Conservation (phyloP, 2,797 vertebrate genomes). For the Taeniopygia guttata region DNA sequence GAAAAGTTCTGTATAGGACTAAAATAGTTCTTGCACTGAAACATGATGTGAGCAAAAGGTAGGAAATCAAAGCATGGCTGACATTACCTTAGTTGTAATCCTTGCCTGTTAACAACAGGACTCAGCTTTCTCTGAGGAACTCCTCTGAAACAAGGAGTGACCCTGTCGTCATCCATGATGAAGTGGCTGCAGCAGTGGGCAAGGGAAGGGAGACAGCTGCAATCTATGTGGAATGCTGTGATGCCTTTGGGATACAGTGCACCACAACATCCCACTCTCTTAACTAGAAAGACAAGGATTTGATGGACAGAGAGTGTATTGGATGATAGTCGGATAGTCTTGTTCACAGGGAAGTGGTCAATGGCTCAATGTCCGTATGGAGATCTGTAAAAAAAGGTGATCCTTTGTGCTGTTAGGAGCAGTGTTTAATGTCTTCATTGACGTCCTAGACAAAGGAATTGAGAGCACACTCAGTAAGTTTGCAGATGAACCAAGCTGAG, state of each 20-base stretch:
- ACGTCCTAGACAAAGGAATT: too few relatives aligned
- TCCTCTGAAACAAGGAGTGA: too few relatives aligned
- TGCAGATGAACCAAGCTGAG: background rate
- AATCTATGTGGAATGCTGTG: fast-evolving
- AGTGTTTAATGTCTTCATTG: background rate
- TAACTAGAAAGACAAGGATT: too few relatives aligned
- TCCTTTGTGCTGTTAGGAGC: background rate
- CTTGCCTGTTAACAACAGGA: background rate
- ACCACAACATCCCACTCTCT: too few relatives aligned
- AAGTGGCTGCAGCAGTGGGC: fast-evolving
- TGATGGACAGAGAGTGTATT: too few relatives aligned
- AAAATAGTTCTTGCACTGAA: background rate
- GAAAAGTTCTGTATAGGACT: background rate
- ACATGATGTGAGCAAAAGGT: background rate
- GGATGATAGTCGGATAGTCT: background rate
- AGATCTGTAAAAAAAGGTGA: too few relatives aligned
- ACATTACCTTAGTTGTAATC: background rate
- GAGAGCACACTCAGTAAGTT: fast-evolving
- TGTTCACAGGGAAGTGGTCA: background rate
- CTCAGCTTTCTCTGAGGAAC: background rate
- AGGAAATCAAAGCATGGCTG: background rate
- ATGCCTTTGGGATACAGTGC: fast-evolving
- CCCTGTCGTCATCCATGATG: fast-evolving
- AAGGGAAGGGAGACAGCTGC: background rate
- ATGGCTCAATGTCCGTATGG: too few relatives aligned